Evolutionary conservation across 1,140 invertebrate species (phyloP).

Genomic region (Macrotrachela quadricornifera): DNA sequence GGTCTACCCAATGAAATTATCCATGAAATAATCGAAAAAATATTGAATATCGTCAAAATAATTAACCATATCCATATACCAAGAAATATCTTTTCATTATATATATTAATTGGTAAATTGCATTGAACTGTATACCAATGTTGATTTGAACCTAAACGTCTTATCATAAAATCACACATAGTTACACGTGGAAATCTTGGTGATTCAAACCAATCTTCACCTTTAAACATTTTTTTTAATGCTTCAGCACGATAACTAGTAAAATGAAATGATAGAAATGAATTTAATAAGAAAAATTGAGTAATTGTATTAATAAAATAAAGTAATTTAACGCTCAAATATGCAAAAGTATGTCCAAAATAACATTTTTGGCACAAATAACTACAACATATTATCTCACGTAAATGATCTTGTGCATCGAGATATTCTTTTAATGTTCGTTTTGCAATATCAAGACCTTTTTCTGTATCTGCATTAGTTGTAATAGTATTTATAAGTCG

Average conservation of each 20-base stretch:
- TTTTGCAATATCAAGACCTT: background rate
- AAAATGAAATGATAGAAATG: constrained; percentile 16
- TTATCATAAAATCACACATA: constrained; percentile 13
- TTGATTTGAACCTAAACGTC: constrained; percentile 16
- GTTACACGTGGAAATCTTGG: constrained; percentile 13
- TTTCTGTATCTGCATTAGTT: constrained; percentile 3
- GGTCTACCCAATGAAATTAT: background rate
- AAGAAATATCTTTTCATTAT: constrained; percentile 12
- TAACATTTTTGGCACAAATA: constrained; percentile 29
- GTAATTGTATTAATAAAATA: constrained; percentile 15
- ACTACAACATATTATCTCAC: constrained; percentile 20
- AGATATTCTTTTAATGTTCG: constrained; percentile 5
- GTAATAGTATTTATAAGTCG: constrained; percentile 2
- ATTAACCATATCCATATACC: constrained; percentile 5
- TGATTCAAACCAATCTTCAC: constrained; percentile 9
- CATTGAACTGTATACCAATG: constrained; percentile 16
- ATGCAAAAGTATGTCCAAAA: constrained; percentile 28
- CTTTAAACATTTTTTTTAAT: constrained; percentile 10
- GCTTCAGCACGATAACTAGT: constrained; percentile 12
- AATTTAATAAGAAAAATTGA: constrained; percentile 18
- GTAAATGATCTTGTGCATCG: background rate
- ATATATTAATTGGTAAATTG: constrained; percentile 15
- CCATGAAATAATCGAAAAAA: background rate
- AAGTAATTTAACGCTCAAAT: constrained; percentile 19
- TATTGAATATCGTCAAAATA: background rate